Percentiles rank a stretch among this genome's conserved stretches.
Evolutionary conservation across 2,797 vertebrate species (phyloP).

Genomic region (Podargus strigoides): DNA sequence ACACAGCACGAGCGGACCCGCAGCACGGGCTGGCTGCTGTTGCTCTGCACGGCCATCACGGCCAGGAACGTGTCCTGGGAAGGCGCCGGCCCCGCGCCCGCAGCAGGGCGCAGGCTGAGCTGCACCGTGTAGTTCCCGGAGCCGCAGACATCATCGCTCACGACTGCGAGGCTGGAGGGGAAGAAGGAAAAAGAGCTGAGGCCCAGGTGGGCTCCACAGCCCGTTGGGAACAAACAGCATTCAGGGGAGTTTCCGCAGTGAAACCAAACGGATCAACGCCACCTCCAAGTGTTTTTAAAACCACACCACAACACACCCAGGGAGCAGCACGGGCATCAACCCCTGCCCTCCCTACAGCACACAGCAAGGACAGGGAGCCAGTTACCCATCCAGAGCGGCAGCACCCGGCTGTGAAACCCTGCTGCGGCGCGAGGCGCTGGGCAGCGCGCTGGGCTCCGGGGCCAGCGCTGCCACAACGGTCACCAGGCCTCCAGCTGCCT

Average conservation of each 20-base stretch:
- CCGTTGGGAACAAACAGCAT: background rate
- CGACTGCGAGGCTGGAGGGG: slow-evolving; percentile 59
- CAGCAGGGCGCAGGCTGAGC: slow-evolving; percentile 65
- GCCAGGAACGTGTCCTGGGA: slow-evolving; percentile 67
- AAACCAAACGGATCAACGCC: too few species aligned
- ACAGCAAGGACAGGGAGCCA: background rate
- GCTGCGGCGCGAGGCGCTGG: background rate
- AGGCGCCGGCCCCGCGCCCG: background rate
- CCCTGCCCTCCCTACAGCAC: background rate
- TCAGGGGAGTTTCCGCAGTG: background rate
- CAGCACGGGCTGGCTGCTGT: slow-evolving; percentile 71
- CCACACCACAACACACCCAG: background rate
- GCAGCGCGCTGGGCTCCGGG: background rate
- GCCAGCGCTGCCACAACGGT: background rate
- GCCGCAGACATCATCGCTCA: slow-evolving; percentile 75
- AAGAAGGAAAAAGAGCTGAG: background rate
- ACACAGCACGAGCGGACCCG: slow-evolving; percentile 76
- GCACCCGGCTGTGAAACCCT: background rate
- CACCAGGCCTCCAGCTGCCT: background rate
- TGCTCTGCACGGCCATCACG: slow-evolving; percentile 70
- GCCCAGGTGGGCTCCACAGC: background rate
- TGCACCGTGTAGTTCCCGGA: slow-evolving; percentile 76
- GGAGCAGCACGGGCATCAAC: too few species aligned
- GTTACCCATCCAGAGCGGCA: slow-evolving; percentile 16
- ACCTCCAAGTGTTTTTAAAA: background rate